Percentiles rank a stretch among this genome's conserved stretches.
phyloP scores from a whole-genome alignment of 2,113 vertebrate species.

The Alexandromys fortis region DNA sequence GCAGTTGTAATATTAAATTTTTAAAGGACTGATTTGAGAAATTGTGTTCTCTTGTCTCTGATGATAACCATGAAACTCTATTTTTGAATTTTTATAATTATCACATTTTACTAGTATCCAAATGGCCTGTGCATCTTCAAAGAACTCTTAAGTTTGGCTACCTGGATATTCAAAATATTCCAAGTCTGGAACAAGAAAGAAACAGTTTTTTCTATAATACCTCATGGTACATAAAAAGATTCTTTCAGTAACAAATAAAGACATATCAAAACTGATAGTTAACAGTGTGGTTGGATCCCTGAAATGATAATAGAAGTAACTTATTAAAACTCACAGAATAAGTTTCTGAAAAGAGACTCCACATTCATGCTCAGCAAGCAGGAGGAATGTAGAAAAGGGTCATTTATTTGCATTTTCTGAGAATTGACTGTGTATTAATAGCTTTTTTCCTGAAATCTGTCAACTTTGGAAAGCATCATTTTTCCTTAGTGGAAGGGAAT shows the following conservation, averaged over 20 bases:
- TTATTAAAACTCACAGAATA: background rate
- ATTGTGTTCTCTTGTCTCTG: background rate
- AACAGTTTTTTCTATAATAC: background rate
- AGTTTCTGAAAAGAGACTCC: background rate
- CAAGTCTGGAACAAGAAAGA: background rate
- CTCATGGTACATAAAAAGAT: background rate
- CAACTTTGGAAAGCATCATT: background rate
- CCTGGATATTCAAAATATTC: background rate
- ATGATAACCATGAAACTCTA: background rate
- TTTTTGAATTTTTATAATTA: background rate
- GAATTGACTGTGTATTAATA: background rate
- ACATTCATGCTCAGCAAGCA: background rate
- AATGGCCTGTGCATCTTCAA: background rate
- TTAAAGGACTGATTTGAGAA: conserved; percentile 33
- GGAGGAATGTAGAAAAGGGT: background rate
- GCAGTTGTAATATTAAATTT: background rate
- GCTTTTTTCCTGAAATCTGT: conserved; percentile 16
- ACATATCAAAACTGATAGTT: background rate
- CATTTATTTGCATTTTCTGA: background rate
- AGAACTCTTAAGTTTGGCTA: background rate
- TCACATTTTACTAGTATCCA: background rate
- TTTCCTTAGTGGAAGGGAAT: too few relatives aligned
- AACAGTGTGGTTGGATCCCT: background rate
- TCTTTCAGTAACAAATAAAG: background rate
- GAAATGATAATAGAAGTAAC: conserved; percentile 2